These are phyloP conservation scores for Limnephilus marmoratus DNA, from an alignment of 2,888 invertebrate genomes.

Conservation along the genomic window DNA sequence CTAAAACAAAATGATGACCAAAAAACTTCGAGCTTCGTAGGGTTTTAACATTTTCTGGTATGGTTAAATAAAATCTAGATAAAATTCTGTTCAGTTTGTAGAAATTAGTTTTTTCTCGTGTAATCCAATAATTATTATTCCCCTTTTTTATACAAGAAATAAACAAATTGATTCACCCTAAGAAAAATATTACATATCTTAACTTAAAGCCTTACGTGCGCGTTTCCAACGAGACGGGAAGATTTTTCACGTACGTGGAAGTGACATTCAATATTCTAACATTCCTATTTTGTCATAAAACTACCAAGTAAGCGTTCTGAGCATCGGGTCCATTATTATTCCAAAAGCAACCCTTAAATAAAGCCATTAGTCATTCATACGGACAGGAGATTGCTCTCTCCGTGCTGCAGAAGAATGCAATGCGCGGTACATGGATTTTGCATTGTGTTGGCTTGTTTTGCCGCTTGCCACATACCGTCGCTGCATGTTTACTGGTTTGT, in stretches of 20 bases:
- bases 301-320: background rate
- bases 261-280: background rate
- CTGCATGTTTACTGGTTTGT: background rate
- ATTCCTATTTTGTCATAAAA: background rate
- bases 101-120: background rate
- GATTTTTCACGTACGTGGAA: background rate
- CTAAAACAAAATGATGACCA: no score
- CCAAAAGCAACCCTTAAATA: constrained; percentile 15
- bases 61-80: background rate
- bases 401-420: constrained; percentile 3
- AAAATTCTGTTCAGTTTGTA: background rate
- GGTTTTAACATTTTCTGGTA: no score
- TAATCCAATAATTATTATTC: background rate
- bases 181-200: background rate
- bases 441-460: constrained; percentile 9
- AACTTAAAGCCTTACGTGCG: background rate
- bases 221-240: background rate
- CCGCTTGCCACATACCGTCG: background rate
- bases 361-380: constrained; percentile 13
- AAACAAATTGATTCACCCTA: background rate
- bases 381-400: constrained; percentile 28
- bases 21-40: no score
- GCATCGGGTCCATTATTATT: background rate
- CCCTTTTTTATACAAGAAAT: no score
- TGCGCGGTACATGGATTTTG: constrained; percentile 14